Evolutionary conservation across 1,140 invertebrate genomes (phyloP).

Genomic region (Drosophila cardini): DNA sequence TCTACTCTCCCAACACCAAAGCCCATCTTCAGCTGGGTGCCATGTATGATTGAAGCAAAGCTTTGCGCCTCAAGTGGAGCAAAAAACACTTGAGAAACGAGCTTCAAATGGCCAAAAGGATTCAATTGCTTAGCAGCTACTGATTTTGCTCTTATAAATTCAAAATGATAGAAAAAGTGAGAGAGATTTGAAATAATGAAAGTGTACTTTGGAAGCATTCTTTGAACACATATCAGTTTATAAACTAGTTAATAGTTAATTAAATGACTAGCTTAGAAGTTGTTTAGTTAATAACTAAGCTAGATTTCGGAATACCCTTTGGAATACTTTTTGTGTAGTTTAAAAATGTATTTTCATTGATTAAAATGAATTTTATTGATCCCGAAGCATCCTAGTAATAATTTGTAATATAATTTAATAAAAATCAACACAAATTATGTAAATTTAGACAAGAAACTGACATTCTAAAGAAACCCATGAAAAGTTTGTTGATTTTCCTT

Average conservation of each 20-base stretch:
- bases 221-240: background rate
- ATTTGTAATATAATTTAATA: too few relatives aligned
- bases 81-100: slow-evolving; percentile 19
- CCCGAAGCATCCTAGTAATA: too few relatives aligned
- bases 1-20: background rate
- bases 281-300: too few relatives aligned
- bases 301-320: too few relatives aligned
- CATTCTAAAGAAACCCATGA: too few relatives aligned
- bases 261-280: background rate
- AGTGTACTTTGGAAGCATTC: background rate
- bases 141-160: slow-evolving; percentile 8
- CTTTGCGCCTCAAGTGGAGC: slow-evolving; percentile 15
- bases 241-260: background rate
- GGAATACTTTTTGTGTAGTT: too few relatives aligned
- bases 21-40: background rate
- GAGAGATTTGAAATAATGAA: background rate
- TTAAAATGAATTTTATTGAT: too few relatives aligned
- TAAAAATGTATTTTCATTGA: too few relatives aligned
- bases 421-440: too few relatives aligned
- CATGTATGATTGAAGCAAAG: slow-evolving; percentile 1
- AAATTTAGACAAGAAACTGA: too few relatives aligned
- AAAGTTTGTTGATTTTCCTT: too few relatives aligned
- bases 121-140: slow-evolving; percentile 24
- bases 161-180: background rate
- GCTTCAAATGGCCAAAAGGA: slow-evolving; percentile 19